Percentiles rank a stretch among this genome's conserved stretches.
Evolutionary conservation across 2,888 invertebrate species (phyloP).

Genomic region (Atherix ibis): DNA sequence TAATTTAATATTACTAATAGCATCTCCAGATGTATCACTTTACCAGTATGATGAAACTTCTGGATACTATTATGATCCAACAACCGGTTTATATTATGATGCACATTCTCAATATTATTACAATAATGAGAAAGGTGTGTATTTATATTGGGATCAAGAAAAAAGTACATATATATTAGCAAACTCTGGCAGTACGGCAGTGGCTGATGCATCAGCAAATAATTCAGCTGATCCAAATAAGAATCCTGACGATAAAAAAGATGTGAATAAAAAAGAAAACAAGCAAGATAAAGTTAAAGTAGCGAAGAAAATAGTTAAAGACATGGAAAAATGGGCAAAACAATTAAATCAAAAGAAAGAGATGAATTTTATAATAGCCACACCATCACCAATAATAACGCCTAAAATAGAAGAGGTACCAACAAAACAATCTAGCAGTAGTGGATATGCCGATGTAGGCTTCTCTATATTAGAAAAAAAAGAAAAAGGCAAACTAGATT

Average conservation of each 20-base stretch:
- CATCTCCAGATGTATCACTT: slow-evolving; percentile 73
- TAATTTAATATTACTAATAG: slow-evolving; percentile 13
- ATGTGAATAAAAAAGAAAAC: slow-evolving; percentile 44
- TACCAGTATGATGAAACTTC: slow-evolving; percentile 91
- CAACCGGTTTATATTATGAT: slow-evolving; percentile 91
- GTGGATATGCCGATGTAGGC: slow-evolving; percentile 79
- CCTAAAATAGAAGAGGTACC: slow-evolving; percentile 15
- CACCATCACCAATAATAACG: slow-evolving; percentile 23
- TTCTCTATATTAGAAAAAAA: slow-evolving; percentile 81
- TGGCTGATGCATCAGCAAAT: slow-evolving; percentile 20
- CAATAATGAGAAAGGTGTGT: slow-evolving; percentile 78
- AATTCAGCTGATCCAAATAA: slow-evolving; percentile 14
- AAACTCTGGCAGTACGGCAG: slow-evolving; percentile 15
- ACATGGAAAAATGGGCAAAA: slow-evolving; percentile 80
- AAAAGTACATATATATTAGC: slow-evolving; percentile 46
- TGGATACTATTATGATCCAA: slow-evolving; percentile 90
- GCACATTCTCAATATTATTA: slow-evolving; percentile 92
- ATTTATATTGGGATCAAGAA: slow-evolving; percentile 86
- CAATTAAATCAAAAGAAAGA: slow-evolving; percentile 93
- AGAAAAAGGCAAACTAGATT: slow-evolving; percentile 29
- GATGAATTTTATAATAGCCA: slow-evolving; percentile 24
- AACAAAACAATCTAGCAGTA: slow-evolving; percentile 16
- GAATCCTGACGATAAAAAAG: slow-evolving; percentile 30
- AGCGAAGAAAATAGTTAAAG: slow-evolving; percentile 93
- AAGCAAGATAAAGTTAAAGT: slow-evolving; percentile 92